Evolutionary conservation across 2,888 invertebrate genomes (phyloP).

Genomic region (Corythucha ciliata): DNA sequence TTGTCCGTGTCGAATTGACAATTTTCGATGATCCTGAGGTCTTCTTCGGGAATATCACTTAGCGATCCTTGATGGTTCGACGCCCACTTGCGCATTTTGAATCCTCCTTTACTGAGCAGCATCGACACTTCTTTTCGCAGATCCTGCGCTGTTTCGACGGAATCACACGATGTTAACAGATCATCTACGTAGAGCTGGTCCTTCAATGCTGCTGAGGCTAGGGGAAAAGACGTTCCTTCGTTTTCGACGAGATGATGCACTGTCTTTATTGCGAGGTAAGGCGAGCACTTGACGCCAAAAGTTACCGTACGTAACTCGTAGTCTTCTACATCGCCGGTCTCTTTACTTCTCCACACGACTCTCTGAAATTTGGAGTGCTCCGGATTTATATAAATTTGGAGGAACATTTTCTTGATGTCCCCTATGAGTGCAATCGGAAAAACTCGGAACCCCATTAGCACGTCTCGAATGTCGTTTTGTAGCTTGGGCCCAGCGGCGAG

Average conservation of each 20-base stretch:
- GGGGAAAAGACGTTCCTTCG: slow-evolving; percentile 23
- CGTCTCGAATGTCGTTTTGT: slow-evolving; percentile 37
- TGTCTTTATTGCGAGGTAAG: slow-evolving; percentile 28
- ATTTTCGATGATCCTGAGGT: no score
- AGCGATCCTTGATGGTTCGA: slow-evolving; percentile 5
- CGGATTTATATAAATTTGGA: slow-evolving; percentile 20
- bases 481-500: slow-evolving; percentile 37
- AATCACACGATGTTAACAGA: slow-evolving; percentile 11
- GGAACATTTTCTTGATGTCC: slow-evolving; percentile 14
- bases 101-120: slow-evolving; percentile 19
- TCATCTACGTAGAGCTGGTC: slow-evolving; percentile 22
- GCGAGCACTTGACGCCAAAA: slow-evolving; percentile 31
- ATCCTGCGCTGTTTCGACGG: slow-evolving; percentile 8
- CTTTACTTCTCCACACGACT: slow-evolving; percentile 33
- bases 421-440: slow-evolving; percentile 2
- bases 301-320: slow-evolving; percentile 28
- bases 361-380: slow-evolving; percentile 30
- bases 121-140: slow-evolving; percentile 14
- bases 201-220: slow-evolving; percentile 21
- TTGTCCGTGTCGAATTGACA: no score
- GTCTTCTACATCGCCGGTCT: slow-evolving; percentile 14
- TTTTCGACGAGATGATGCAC: slow-evolving; percentile 29
- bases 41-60: background rate
- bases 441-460: slow-evolving; percentile 21
- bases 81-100: slow-evolving; percentile 21